phyloP scores from a whole-genome alignment of 2,888 invertebrate genomes.

The Scaptomyza tumidula region DNA sequence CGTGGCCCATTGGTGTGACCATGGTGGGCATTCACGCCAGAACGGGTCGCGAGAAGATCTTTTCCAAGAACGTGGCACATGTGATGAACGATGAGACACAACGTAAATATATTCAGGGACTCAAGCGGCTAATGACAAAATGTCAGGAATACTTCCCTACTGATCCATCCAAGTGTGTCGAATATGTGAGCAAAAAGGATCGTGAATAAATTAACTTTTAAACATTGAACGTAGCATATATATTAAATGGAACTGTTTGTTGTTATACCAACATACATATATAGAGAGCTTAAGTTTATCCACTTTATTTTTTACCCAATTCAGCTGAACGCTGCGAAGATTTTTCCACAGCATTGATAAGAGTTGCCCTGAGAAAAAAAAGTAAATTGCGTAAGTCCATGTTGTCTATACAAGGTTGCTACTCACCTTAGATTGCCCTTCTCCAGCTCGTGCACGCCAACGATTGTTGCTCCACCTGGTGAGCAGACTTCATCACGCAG shows the following conservation, averaged over 20 bases:
- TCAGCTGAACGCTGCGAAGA: constrained; percentile 86
- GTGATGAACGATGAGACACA: constrained; percentile 99
- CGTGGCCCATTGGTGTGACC: constrained; percentile 99
- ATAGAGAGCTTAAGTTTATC: constrained; percentile 11
- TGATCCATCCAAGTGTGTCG: constrained; percentile 98
- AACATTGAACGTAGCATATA: constrained; percentile 29
- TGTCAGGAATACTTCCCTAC: constrained; percentile 98
- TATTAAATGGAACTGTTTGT: constrained; percentile 34
- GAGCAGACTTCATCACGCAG: constrained; percentile 95
- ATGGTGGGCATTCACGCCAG: constrained; percentile 99
- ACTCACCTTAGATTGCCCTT: constrained; percentile 89
- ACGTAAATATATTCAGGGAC: constrained; percentile 97
- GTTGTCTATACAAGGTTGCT: not conserved
- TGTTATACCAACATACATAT: not conserved
- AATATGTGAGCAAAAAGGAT: constrained; percentile 88
- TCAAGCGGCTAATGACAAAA: constrained; percentile 98
- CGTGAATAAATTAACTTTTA: constrained; percentile 64
- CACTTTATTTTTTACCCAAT: constrained; percentile 83
- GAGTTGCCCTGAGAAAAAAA: constrained; percentile 86
- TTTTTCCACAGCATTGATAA: constrained; percentile 93
- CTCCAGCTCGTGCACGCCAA: constrained; percentile 93
- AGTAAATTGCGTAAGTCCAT: not conserved
- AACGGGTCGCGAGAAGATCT: constrained; percentile 99
- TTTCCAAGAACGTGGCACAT: constrained; percentile 99
- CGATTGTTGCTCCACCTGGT: constrained; percentile 95